Evolutionary conservation across 2,113 vertebrate genomes (phyloP), one percentile per base, ranked within the genome.

Genomic region (Platichthys flesus): DNA sequence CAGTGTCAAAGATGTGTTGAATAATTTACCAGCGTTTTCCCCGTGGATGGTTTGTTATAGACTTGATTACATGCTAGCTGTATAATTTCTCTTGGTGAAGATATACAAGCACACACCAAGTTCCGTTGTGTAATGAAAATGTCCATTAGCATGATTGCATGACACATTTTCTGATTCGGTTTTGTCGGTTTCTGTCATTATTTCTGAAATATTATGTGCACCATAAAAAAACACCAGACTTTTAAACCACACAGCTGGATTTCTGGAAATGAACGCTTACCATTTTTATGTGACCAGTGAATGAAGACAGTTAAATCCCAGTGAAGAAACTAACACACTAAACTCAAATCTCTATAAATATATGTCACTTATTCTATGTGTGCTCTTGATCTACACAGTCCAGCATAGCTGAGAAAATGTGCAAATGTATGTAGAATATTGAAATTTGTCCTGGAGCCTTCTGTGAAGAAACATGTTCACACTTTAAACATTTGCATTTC

Each of bases 381-480:
- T 26, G 31, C 40, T 15, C 47, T 31, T 68, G 64, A 5, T 37
- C 4, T 20, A 3, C 31, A 10, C 13, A 35, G 3, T 37, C n/a
- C n/a, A 61, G 9, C 16, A 35, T 3, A 20, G 24, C 45, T 26
- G 40, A 66, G 31, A 49, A 75, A 68, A 73, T 68, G 47, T 62
- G 45, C 63, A 40, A 67, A 28, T 51, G 26, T 45, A 67, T 21
- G 67, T 47, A 14, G 31, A 65, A 26, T 28, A 42, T 20, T 16
- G 47, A 51, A 51, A 51, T 16, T 16, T 18, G 15, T 16, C 47
- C 15, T 51, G 47, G 47, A 18, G 47, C 23, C 6, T 31, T 31
- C 31, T 31, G 31, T 31, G 31, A 61, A 52, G 60, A 66, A 65
- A 69, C 54, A 68, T 79, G 66, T 74, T 80, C 55, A 63, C 56